A percentile compares a stretch with the other conserved stretches of the same genome.
These are phyloP conservation scores for Eupithecia subfuscata DNA, from an alignment of 2,888 invertebrate genomes.

Conservation along the genomic window DNA sequence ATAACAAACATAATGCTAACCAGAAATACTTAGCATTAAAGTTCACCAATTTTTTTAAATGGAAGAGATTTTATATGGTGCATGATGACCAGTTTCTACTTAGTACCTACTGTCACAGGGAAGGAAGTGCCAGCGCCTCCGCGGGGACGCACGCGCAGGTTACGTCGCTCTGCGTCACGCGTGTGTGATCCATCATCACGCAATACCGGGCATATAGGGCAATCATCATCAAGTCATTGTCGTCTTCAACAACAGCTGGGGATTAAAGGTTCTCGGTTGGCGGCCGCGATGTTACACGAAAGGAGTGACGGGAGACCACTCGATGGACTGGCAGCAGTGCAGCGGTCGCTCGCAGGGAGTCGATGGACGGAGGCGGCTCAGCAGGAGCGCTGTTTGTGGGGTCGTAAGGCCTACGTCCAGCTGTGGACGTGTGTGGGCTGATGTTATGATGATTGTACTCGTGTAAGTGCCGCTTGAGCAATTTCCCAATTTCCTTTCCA, in stretches of 20 bases:
- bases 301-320: neutral
- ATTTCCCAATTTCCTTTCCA: conserved; percentile 24
- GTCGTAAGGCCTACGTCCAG: neutral
- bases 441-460: neutral
- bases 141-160: neutral
- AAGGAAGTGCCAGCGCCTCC: neutral
- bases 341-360: neutral
- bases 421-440: neutral
- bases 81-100: neutral
- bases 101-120: neutral
- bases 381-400: neutral
- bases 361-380: neutral
- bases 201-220: neutral
- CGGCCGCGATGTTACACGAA: neutral
- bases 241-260: neutral
- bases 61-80: neutral
- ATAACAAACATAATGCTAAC: neutral
- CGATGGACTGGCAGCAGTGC: neutral
- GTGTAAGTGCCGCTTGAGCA: neutral
- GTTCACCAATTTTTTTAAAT: neutral
- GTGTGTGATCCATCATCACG: neutral
- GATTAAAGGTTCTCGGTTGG: neutral
- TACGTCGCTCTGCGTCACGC: conserved; percentile 1
- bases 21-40: neutral
- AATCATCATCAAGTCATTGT: neutral